A percentile compares a stretch with the other conserved stretches of the same genome.
Evolutionary conservation across 2,888 invertebrate species (phyloP).

Genomic region (Amiota mariae): DNA sequence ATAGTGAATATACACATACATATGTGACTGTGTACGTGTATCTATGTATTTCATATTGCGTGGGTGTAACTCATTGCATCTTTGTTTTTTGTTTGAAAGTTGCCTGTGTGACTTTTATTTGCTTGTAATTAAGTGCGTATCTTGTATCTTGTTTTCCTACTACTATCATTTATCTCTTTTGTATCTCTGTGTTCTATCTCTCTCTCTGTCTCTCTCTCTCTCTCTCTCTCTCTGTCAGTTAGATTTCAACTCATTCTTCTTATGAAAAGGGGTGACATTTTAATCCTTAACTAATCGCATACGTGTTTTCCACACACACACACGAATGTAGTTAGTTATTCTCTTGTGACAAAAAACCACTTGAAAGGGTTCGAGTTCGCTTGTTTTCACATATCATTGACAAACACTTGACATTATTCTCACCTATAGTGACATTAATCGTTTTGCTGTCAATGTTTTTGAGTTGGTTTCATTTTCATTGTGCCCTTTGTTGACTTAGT

Average conservation of each 20-base stretch:
- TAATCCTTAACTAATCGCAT: constrained; percentile 70
- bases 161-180: constrained; percentile 18
- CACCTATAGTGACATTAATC: constrained; percentile 36
- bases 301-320: constrained; percentile 45
- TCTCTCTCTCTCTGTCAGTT: not conserved
- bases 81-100: constrained; percentile 32
- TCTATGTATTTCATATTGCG: constrained; percentile 24
- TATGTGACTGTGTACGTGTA: constrained; percentile 12
- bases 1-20: constrained; percentile 48
- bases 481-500: not conserved
- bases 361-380: constrained; percentile 18
- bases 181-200: constrained; percentile 18
- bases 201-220: constrained; percentile 2
- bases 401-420: constrained; percentile 36
- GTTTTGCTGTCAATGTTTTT: constrained; percentile 25
- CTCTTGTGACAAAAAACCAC: constrained; percentile 13
- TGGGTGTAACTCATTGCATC: constrained; percentile 5
- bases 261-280: constrained; percentile 68
- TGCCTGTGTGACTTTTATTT: constrained; percentile 67
- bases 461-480: constrained; percentile 10
- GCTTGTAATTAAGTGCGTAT: constrained; percentile 66
- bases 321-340: constrained; percentile 10
- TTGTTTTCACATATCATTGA: constrained; percentile 21
- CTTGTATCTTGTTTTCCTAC: constrained; percentile 38
- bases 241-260: constrained; percentile 41